These are phyloP conservation scores for Capitella teleta DNA, from an alignment of 1,140 invertebrate genomes.

Conservation along the genomic window DNA sequence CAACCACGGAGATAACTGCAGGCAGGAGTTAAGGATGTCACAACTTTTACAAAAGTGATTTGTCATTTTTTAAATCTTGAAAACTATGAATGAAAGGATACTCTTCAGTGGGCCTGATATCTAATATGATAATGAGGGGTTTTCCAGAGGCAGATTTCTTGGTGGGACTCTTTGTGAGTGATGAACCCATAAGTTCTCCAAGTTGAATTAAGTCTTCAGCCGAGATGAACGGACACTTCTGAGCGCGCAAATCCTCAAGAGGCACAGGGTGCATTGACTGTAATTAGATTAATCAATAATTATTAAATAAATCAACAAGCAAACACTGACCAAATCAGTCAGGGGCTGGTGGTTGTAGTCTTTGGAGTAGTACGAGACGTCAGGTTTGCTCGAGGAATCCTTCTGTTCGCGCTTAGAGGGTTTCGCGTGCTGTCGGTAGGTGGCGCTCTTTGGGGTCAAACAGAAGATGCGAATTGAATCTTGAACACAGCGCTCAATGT, in stretches of 20 bases:
- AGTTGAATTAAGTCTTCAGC: constrained; percentile 69
- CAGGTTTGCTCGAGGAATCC: neutral
- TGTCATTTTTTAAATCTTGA: neutral
- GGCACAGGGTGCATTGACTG: constrained; percentile 62
- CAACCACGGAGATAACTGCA: constrained; percentile 60
- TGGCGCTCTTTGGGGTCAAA: constrained; percentile 75
- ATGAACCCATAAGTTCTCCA: constrained; percentile 32
- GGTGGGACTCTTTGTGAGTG: constrained; percentile 24
- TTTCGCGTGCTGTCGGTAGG: constrained; percentile 63
- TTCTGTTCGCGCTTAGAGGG: neutral
- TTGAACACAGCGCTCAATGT: constrained; percentile 83
- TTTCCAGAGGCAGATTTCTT: constrained; percentile 44
- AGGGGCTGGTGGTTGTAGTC: too few relatives aligned
- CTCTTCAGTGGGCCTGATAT: constrained; percentile 60
- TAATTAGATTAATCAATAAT: too few relatives aligned
- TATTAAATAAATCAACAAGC: too few relatives aligned
- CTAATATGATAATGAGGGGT: constrained; percentile 56
- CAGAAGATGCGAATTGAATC: constrained; percentile 78
- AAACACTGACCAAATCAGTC: too few relatives aligned
- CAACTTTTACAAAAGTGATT: neutral
- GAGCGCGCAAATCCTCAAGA: constrained; percentile 55
- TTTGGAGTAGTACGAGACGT: too few relatives aligned
- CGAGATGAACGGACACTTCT: constrained; percentile 70
- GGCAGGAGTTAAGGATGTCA: neutral
- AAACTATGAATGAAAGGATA: constrained; percentile 43